phyloP scores from a whole-genome alignment of 2,113 vertebrate genomes.

The Peromyscus californicus region DNA sequence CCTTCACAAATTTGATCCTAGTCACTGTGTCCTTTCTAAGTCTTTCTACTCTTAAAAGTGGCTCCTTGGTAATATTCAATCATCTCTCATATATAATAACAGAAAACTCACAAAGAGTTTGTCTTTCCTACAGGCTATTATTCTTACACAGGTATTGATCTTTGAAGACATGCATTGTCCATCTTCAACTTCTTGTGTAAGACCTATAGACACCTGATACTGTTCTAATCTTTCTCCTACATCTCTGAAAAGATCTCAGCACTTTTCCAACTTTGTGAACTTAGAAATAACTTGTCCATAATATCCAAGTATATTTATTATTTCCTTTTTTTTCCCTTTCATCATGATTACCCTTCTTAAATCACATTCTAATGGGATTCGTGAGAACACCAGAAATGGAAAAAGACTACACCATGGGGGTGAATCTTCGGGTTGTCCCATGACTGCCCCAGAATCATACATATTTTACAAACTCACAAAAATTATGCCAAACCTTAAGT shows the following conservation, averaged over 20 bases:
- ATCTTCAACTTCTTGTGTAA: not conserved
- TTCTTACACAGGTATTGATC: not conserved
- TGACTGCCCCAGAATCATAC: not conserved
- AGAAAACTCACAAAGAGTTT: not conserved
- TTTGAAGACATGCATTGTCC: too few relatives aligned
- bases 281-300: not conserved
- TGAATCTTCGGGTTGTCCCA: not conserved
- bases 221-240: not conserved
- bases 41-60: not conserved
- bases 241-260: not conserved
- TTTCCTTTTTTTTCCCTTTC: not conserved
- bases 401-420: not conserved
- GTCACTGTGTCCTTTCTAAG: not conserved
- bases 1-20: not conserved
- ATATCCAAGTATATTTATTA: not conserved
- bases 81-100: not conserved
- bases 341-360: not conserved
- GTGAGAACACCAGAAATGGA: not conserved
- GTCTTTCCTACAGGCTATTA: not conserved
- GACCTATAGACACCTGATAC: rapidly evolving
- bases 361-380: not conserved
- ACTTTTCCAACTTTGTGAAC: not conserved
- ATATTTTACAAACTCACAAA: not conserved
- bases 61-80: not conserved
- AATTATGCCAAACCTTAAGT: not conserved